Evolutionary conservation across 2,113 vertebrate species (phyloP).

Genomic region (Phainopepla nitens): DNA sequence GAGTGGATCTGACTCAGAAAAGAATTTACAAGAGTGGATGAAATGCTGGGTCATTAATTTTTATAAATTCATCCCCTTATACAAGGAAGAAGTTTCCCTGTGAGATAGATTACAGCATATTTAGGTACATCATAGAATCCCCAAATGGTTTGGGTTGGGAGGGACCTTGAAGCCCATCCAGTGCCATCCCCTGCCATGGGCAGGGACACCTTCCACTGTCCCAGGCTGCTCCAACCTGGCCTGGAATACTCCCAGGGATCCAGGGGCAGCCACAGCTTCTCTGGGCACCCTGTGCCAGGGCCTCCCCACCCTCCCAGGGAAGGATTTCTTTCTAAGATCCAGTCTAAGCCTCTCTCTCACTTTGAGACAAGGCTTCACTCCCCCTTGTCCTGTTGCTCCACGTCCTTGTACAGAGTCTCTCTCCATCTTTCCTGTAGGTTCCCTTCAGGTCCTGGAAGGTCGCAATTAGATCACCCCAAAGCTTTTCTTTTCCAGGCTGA

Average conservation of each 20-base stretch:
- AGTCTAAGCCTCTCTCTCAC: not conserved
- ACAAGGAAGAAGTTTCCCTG: not conserved
- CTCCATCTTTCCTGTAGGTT: not conserved
- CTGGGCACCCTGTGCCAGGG: not conserved
- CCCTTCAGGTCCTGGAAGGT: not conserved
- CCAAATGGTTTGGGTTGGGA: not conserved
- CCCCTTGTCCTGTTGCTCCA: not conserved
- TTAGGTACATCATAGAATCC: not conserved
- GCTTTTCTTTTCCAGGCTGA: not conserved
- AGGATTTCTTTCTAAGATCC: not conserved
- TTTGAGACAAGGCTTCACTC: not conserved
- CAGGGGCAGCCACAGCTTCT: not conserved
- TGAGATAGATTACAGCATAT: accelerated
- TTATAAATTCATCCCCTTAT: not conserved
- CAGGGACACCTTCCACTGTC: not conserved
- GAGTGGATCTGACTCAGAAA: not conserved
- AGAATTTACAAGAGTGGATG: not conserved
- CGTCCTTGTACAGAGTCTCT: not conserved
- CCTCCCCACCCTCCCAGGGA: not conserved
- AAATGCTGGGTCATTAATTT: not conserved
- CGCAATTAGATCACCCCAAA: not conserved
- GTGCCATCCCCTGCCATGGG: not conserved
- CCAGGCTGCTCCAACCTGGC: not conserved
- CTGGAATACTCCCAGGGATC: not conserved
- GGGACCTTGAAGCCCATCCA: not conserved